Percentiles rank a stretch among this genome's conserved stretches.
These are phyloP conservation scores for Synchiropus splendidus DNA, from an alignment of 2,113 vertebrate genomes.

Conservation along the genomic window DNA sequence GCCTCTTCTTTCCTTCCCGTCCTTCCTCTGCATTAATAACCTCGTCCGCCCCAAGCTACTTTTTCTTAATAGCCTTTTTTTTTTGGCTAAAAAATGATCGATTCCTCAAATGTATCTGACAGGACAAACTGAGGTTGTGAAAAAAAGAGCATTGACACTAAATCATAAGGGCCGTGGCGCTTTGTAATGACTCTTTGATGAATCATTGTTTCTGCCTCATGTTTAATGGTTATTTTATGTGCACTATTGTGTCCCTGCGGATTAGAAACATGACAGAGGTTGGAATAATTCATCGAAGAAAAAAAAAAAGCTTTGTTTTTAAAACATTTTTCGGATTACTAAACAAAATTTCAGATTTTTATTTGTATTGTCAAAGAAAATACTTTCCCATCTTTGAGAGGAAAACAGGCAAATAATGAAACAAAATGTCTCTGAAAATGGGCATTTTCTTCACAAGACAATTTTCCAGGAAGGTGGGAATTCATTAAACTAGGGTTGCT, in stretches of 20 bases:
- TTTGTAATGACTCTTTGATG: conserved; percentile 1
- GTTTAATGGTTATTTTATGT: not conserved
- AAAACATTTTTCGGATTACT: no score
- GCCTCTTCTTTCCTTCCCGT: conserved; percentile 27
- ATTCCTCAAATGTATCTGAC: conserved; percentile 37
- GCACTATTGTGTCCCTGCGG: not conserved
- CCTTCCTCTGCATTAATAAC: conserved; percentile 19
- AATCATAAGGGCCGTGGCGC: not conserved
- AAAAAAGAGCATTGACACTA: no score
- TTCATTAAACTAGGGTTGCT: no score
- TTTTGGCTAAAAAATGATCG: conserved; percentile 33
- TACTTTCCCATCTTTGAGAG: no score
- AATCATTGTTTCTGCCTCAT: not conserved
- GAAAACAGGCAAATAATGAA: no score
- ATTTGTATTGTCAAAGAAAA: no score
- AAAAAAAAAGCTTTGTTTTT: not conserved
- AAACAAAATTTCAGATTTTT: no score
- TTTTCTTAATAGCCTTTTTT: conserved; percentile 39
- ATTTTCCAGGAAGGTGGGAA: no score
- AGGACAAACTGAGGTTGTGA: conserved; percentile 4
- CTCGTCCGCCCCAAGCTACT: conserved; percentile 23
- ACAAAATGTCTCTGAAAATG: no score
- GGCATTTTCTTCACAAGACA: no score
- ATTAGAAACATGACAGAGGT: not conserved
- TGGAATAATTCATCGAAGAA: not conserved